Evolutionary conservation across 2,888 invertebrate genomes (phyloP), one percentile per base, ranked within the genome.

Genomic region (Macaria liturata): DNA sequence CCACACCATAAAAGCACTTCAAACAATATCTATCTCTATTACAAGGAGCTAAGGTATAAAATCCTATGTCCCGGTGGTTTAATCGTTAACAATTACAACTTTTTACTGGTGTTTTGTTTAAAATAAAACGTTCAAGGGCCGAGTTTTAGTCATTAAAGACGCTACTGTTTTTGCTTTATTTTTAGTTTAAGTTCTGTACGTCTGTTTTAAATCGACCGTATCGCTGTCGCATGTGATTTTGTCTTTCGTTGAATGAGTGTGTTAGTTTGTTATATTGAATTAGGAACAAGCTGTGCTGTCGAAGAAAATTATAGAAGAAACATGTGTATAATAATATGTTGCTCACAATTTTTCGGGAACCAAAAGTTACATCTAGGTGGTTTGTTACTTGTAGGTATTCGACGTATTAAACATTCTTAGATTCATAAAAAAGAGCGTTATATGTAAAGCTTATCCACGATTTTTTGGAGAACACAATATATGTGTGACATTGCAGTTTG

Each of bases 121-220:
- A 83, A 84, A 81, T 81, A 81, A 82, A 74, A 76, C 64, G 66
- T 64, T 72, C 69, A 71, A 66, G 73, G 74, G 72, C 59, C 55
- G 48, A 47, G 51, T 72, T 74, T 71, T 72, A 80, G 72, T 80
- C 74, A 86, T 84, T 83, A 83, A 83, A 57, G 60, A 47, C 71
- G 63, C 67, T 64, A 65, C 67, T 59, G 65, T 68, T 68, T 74
- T 60, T 37, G 34, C 71, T 80, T 78, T 80, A 81, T 83, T 84
- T 82, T 78, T 76, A 78, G 80, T 81, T 65, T 66, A 64, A 66
- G 54, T 67, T 69, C 70, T 65, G 82, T 83, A 51, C 44, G 61
- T 57, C 72, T 72, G 73, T 77, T 80, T 84, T 81, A 86, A 88
- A 89, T 88, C 88, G 84, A 75, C 81, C 81, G 77, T 65, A 74